Evolutionary conservation across 1,140 invertebrate genomes (phyloP), one percentile per base, ranked within the genome.

Genomic region (Zelostemma sp.): DNA sequence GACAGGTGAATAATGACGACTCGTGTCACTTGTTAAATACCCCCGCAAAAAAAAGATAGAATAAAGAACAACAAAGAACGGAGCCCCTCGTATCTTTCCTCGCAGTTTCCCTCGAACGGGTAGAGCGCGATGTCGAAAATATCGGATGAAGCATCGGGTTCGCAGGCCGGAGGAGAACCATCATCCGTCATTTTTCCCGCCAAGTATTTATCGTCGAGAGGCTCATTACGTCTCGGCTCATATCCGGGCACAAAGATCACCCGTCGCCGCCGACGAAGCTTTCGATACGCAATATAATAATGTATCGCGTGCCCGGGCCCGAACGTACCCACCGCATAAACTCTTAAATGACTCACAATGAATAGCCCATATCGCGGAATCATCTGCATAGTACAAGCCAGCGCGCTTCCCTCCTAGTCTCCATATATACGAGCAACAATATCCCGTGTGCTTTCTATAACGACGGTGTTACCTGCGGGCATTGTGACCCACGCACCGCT

Each of bases 401-500:
- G 45, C 40, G 57, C 67, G 63, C 68, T 76, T 78, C 72, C 72
- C 70, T 71, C 50, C 62, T 60, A 70, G 65, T 71, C 69, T 76
- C 74, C 73, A 67, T 76, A 73, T 75, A 77, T 75, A 78, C 60
- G 68, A 75, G 69, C 71, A 79, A 81, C 77, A 74, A 80, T 81
- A 75, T 79, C 69, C 46, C 54, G 64, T 61, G 47, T 56, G 63
- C 60, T 76, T 73, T 73, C 76, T 75, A 81, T 80, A 80, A 78
- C 77, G 76, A 63, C 64, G 45, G 19, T 59, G 64, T 73, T 41
- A 54, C 74, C 76, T 50, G 64, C 50, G 75, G 78, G 69, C 75
- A 80, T 79, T 80, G 74, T 82, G 79, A 82, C 80, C 80, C 78
- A 82, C 80, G 80, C 80, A 82, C 59, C 73, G 77, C 74, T 76